Conservation (phyloP, 1,140 invertebrate genomes). For the Stegodyphus dumicola region DNA sequence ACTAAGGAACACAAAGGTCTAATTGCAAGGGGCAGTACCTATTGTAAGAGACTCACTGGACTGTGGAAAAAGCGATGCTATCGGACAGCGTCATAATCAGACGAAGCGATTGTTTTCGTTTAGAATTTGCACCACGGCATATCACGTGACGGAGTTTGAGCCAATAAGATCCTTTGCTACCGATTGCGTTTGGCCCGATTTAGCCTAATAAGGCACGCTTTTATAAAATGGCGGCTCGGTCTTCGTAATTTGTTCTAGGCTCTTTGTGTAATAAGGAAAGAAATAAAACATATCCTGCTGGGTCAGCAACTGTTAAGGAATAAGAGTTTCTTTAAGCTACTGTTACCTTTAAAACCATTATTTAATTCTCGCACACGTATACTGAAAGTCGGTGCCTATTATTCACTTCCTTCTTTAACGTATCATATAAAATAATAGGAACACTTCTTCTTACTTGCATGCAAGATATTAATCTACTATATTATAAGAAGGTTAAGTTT, state of each 20-base stretch:
- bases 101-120: conserved; percentile 51
- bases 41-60: conserved; percentile 44
- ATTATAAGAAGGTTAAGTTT: too few species aligned
- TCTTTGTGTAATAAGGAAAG: conserved; percentile 27
- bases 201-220: conserved; percentile 59
- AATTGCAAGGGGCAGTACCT: conserved; percentile 37
- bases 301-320: too few species aligned
- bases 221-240: conserved; percentile 12
- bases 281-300: not conserved
- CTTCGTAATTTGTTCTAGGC: not conserved
- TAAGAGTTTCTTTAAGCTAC: too few species aligned
- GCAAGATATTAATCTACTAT: too few species aligned
- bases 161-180: conserved; percentile 28
- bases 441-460: too few species aligned
- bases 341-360: too few species aligned
- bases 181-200: conserved; percentile 51
- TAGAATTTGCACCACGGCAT: conserved; percentile 27
- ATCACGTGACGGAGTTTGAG: conserved; percentile 21
- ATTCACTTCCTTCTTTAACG: too few species aligned
- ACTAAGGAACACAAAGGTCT: conserved; percentile 57
- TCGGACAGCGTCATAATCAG: conserved; percentile 45
- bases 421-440: too few species aligned
- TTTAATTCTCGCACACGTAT: too few species aligned
- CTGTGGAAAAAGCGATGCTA: conserved; percentile 46
- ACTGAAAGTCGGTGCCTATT: too few species aligned